Percentiles rank a stretch among this genome's conserved stretches.
Evolutionary conservation across 1,140 invertebrate genomes (phyloP).

Genomic region (Triops longicaudatus): DNA sequence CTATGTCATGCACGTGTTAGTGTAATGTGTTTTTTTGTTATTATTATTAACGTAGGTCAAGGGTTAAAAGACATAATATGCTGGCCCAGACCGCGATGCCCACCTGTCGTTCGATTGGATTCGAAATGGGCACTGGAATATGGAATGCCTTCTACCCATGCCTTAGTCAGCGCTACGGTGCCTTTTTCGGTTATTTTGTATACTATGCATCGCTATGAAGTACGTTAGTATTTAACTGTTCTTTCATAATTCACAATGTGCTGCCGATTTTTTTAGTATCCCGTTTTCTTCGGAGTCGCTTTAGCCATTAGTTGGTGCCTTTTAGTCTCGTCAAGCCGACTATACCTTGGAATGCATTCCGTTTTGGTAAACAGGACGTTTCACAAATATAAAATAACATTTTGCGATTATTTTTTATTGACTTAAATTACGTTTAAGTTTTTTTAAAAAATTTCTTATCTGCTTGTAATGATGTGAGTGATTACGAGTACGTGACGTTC

Average conservation of each 20-base stretch:
- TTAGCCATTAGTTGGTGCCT: slow-evolving; percentile 53
- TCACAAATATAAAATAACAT: background rate
- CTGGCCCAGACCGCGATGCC: slow-evolving; percentile 71
- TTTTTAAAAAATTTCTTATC: background rate
- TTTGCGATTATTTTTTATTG: background rate
- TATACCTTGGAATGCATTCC: slow-evolving; percentile 89
- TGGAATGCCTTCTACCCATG: slow-evolving; percentile 90
- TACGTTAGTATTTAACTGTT: slow-evolving; percentile 32
- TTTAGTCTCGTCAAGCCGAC: slow-evolving; percentile 68
- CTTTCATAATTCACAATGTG: background rate
- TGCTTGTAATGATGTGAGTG: too few species aligned
- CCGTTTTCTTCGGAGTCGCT: slow-evolving; percentile 40
- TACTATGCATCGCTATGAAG: slow-evolving; percentile 70
- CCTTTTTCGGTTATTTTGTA: slow-evolving; percentile 74
- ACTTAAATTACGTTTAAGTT: background rate
- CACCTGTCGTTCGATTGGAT: slow-evolving; percentile 71
- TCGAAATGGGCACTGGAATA: slow-evolving; percentile 80
- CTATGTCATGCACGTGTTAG: too few species aligned
- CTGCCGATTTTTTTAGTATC: slow-evolving; percentile 43
- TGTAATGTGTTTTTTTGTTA: background rate
- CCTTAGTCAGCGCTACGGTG: slow-evolving; percentile 77
- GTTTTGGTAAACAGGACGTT: slow-evolving; percentile 53
- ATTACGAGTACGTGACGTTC: too few species aligned
- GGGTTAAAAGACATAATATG: slow-evolving; percentile 75
- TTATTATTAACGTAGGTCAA: slow-evolving; percentile 53